Base-by-base conservation (phyloP, 2,797 vertebrate genomes). In the Melanotaenia pygmaea region DNA sequence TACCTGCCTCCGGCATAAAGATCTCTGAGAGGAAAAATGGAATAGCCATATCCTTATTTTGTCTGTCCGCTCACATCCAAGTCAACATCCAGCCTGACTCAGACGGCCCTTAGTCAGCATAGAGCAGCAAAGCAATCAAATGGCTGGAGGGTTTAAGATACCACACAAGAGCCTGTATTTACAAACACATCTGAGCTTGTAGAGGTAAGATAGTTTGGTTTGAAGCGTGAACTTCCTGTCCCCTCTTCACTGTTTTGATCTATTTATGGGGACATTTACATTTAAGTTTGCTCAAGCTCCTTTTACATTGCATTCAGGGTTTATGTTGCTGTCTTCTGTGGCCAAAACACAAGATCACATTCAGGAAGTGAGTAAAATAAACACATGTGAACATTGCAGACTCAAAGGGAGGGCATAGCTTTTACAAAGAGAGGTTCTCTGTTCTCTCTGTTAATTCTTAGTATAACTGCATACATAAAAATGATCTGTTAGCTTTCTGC, bases 311-410 rank as follows among this genome's bases (percentile, higher is more conserved):
- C 26, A 75, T 82, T 68, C 74, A 70, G 35, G 54, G 58, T 77
- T 82, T 79, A 57, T 57, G 68, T 76, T 76, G 70, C 40, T 67
- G 3, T 16, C 64, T 69, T 63, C 79, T 80, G 45, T 58, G 67
- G 70, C 73, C 53, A 71, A 70, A 76, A 64, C 64, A 70, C 64
- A 65, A 58, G 43, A 70, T 61, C 57, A 47, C 61, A 80, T 76
- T 68, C 56, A 81, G 67, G 83, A 71, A 77, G 80, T 28, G 74
- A 67, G 59, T 64, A 56, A 77, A 76, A 61, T 76, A 81, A 83
- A 81, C 70, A 79, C 57, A 60, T 26, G 24, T 26, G n/a, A n/a
- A 20, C 45, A n/a, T 7, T n/a, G 45, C 45, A 40, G 61, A 54
- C 72, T 79, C 50, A 53, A 5, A 76, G 51, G n/a, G 75, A 74